Percentiles rank a stretch among this genome's conserved stretches.
Evolutionary conservation across 2,888 invertebrate species (phyloP).

Genomic region (Nomada flava): DNA sequence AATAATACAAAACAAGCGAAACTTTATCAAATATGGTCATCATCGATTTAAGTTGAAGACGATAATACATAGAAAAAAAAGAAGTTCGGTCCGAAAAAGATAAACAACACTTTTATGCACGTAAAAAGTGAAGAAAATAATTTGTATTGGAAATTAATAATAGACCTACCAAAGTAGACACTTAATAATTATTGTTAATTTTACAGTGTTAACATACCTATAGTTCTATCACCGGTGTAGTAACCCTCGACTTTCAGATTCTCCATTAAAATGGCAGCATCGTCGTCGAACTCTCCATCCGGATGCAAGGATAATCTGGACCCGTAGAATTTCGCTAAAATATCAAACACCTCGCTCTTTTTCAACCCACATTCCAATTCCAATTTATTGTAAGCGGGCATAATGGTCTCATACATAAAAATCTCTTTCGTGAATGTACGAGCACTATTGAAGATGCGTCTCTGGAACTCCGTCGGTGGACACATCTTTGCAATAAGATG

Average conservation of each 20-base stretch:
- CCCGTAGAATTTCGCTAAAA: slow-evolving; percentile 86
- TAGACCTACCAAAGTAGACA: too few relatives aligned
- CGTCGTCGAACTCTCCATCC: slow-evolving; percentile 84
- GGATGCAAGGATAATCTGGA: slow-evolving; percentile 82
- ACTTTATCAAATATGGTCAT: not conserved
- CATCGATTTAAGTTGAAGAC: not conserved
- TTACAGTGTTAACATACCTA: slow-evolving; percentile 74
- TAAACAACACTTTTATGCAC: not conserved
- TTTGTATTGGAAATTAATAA: not conserved
- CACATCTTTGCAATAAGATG: slow-evolving; percentile 86
- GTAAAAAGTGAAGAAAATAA: not conserved
- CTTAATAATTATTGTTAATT: too few relatives aligned
- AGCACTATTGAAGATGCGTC: slow-evolving; percentile 85
- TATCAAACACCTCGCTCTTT: slow-evolving; percentile 83
- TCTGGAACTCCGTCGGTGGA: slow-evolving; percentile 85
- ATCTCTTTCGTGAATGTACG: slow-evolving; percentile 87
- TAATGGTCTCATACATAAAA: slow-evolving; percentile 85
- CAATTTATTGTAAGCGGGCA: slow-evolving; percentile 85
- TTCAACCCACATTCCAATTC: slow-evolving; percentile 85
- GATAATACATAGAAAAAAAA: not conserved
- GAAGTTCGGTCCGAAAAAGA: not conserved
- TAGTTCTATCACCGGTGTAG: slow-evolving; percentile 84
- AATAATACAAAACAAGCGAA: not conserved
- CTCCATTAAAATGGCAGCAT: slow-evolving; percentile 86
- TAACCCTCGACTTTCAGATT: slow-evolving; percentile 86